A percentile compares a stretch with the other conserved stretches of the same genome.
phyloP scores from a whole-genome alignment of 2,888 invertebrate species.

The Zele albiditarsus region DNA sequence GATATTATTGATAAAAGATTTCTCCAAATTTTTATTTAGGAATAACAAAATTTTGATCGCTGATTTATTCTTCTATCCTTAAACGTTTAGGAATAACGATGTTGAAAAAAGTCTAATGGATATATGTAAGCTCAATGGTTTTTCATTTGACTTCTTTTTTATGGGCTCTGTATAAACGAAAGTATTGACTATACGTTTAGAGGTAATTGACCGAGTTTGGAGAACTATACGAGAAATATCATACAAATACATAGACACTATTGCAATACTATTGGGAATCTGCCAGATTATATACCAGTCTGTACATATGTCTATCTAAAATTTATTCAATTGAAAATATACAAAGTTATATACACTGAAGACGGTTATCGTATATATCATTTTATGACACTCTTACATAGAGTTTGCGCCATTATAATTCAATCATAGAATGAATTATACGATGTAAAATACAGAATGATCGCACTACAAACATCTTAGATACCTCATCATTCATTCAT shows the following conservation, averaged over 20 bases:
- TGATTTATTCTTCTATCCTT: too few species aligned
- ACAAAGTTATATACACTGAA: not conserved
- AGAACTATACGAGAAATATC: not conserved
- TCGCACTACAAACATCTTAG: too few species aligned
- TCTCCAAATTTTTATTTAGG: too few species aligned
- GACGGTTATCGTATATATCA: not conserved
- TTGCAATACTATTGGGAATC: not conserved
- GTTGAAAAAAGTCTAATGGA: too few species aligned
- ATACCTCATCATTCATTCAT: not conserved
- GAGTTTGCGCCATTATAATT: not conserved
- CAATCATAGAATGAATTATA: not conserved
- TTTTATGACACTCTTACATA: not conserved
- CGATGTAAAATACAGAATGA: too few species aligned
- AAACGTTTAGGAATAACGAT: too few species aligned
- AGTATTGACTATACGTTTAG: not conserved
- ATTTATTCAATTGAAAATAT: slow-evolving; percentile 11
- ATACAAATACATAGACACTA: not conserved
- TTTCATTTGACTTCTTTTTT: not conserved
- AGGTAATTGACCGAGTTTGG: not conserved
- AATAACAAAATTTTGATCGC: too few species aligned
- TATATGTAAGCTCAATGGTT: not conserved
- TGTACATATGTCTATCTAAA: not conserved
- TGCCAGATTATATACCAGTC: slow-evolving; percentile 2
- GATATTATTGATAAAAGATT: too few species aligned
- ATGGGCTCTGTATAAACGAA: not conserved